Conservation (phyloP, 2,888 invertebrate genomes). For the Agrochola lota region DNA sequence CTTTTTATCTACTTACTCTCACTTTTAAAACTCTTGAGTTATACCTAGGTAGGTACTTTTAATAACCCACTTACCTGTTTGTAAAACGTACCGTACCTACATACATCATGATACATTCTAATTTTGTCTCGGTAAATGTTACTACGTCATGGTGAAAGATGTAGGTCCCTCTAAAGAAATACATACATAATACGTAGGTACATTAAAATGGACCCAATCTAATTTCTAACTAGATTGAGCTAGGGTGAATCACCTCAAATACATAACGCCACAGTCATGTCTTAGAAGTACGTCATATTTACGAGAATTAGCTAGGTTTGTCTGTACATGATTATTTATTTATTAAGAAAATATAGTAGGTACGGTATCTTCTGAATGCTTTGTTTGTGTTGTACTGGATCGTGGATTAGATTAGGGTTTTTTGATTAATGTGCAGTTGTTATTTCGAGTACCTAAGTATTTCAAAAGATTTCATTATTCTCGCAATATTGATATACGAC, state of each 20-base stretch:
- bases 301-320: conserved; percentile 1
- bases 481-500: conserved; percentile 12
- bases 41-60: neutral
- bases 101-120: neutral
- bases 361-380: neutral
- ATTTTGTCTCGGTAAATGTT: no score
- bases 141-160: neutral
- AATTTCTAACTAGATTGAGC: conserved; percentile 22
- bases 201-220: neutral
- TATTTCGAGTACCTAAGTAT: conserved; percentile 4
- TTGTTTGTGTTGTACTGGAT: neutral
- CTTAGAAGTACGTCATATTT: conserved; percentile 36
- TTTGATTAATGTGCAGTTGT: conserved; percentile 5
- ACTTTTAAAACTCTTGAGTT: neutral
- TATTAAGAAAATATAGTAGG: neutral
- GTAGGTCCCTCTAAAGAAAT: neutral
- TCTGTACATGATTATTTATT: neutral
- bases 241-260: conserved; percentile 59
- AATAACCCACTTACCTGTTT: neutral
- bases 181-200: neutral
- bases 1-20: conserved; percentile 33
- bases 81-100: neutral
- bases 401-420: neutral
- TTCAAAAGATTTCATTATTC: conserved; percentile 13
- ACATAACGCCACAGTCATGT: conserved; percentile 33